Evolutionary conservation across 2,888 invertebrate genomes (phyloP).

Genomic region (Melinaea menophilus): DNA sequence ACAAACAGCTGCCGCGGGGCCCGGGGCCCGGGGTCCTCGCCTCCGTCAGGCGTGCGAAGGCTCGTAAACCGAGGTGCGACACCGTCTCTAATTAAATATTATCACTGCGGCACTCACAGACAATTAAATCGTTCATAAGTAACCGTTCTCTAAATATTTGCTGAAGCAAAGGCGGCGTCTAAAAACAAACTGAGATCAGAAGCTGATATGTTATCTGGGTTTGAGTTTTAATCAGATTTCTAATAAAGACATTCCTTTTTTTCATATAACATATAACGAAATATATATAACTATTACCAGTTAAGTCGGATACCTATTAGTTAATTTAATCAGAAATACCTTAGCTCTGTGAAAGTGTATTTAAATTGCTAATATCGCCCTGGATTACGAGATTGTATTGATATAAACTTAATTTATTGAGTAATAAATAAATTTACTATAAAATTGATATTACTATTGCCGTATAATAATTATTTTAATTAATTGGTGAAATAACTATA

Average conservation of each 20-base stretch:
- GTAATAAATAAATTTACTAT: no score
- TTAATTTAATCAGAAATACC: no score
- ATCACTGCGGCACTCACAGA: constrained; percentile 65
- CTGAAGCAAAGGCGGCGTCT: constrained; percentile 64
- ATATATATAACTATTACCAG: no score
- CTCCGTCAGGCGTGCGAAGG: constrained; percentile 50
- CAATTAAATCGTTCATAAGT: constrained; percentile 71
- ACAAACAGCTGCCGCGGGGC: constrained; percentile 59
- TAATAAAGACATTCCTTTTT: neutral
- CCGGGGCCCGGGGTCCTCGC: constrained; percentile 63
- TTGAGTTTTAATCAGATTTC: neutral
- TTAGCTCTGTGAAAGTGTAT: no score
- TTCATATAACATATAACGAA: neutral
- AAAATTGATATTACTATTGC: no score
- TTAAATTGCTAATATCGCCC: no score
- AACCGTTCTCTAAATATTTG: constrained; percentile 73
- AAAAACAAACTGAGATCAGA: constrained; percentile 36
- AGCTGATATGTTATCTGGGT: constrained; percentile 2
- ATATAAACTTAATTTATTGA: no score
- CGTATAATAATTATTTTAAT: no score
- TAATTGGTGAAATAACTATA: no score
- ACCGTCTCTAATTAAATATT: constrained; percentile 75
- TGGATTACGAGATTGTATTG: no score
- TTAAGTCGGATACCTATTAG: no score
- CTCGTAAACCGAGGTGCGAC: constrained; percentile 64